Percentiles rank a stretch among this genome's conserved stretches.
phyloP scores from a whole-genome alignment of 2,888 invertebrate genomes.

The Mythimna loreyi region DNA sequence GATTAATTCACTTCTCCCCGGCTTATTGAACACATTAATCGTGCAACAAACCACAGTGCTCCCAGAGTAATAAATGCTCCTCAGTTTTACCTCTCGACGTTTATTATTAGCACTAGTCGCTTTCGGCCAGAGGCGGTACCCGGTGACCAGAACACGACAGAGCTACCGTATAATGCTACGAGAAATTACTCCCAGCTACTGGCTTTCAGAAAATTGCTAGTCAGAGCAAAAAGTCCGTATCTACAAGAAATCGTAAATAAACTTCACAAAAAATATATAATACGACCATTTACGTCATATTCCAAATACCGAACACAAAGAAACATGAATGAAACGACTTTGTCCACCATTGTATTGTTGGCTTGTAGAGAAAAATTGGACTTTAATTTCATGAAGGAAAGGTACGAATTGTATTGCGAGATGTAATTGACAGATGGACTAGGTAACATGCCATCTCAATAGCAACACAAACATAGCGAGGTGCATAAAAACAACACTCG shows the following conservation, averaged over 20 bases:
- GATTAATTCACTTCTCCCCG: slow-evolving; percentile 57
- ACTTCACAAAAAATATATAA: slow-evolving; percentile 61
- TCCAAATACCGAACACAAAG: slow-evolving; percentile 81
- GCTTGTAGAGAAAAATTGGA: slow-evolving; percentile 54
- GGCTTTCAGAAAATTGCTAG: slow-evolving; percentile 60
- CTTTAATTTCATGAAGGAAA: slow-evolving; percentile 48
- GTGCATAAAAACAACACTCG: slow-evolving; percentile 85
- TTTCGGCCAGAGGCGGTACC: slow-evolving; percentile 73
- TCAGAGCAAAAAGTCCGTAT: slow-evolving; percentile 54
- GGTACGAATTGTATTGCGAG: slow-evolving; percentile 55
- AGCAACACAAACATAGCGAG: slow-evolving; percentile 83
- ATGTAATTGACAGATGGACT: slow-evolving; percentile 68
- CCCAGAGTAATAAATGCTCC: slow-evolving; percentile 67
- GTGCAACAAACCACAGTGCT: slow-evolving; percentile 62
- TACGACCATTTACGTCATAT: slow-evolving; percentile 77
- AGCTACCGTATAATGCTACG: slow-evolving; percentile 72
- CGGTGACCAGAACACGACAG: slow-evolving; percentile 68
- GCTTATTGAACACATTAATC: slow-evolving; percentile 64
- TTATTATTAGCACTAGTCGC: slow-evolving; percentile 70
- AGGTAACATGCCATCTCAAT: slow-evolving; percentile 79
- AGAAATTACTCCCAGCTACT: slow-evolving; percentile 63
- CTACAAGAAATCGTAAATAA: slow-evolving; percentile 64
- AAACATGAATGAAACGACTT: slow-evolving; percentile 84
- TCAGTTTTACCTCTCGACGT: slow-evolving; percentile 56
- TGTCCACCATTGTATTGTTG: slow-evolving; percentile 77